phyloP scores from a whole-genome alignment of 1,140 invertebrate genomes.

The Penaeus vannamei region DNA sequence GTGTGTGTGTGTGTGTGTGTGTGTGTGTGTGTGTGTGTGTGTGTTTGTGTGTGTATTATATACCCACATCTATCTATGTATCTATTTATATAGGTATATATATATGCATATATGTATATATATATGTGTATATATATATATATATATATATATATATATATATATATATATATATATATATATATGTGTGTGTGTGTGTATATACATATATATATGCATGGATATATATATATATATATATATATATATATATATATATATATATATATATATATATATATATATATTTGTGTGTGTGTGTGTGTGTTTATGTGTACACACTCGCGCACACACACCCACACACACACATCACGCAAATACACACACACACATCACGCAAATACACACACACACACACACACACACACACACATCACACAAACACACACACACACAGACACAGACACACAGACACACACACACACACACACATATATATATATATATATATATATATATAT shows the following conservation, averaged over 20 bases:
- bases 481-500: not conserved
- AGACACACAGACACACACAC: not conserved
- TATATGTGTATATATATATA: not conserved
- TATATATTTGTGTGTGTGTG: not conserved
- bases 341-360: not conserved
- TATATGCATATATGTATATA: slow-evolving; percentile 1
- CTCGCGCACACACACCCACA: slow-evolving; percentile 21
- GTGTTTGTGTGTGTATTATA: too few relatives aligned
- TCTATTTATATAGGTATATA: not conserved
- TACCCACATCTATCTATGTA: not conserved
- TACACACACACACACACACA: not conserved
- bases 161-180: too few relatives aligned
- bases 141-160: not conserved
- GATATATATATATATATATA: not conserved
- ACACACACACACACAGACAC: not conserved
- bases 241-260: slow-evolving; percentile 14
- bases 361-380: not conserved
- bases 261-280: slow-evolving; percentile 3
- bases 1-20: not conserved
- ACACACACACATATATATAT: not conserved
- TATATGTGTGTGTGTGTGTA: too few relatives aligned
- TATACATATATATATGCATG: too few relatives aligned
- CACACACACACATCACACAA: not conserved
- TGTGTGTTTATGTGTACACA: not conserved
- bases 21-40: too few relatives aligned